Evolutionary conservation across 2,888 invertebrate species (phyloP).

Genomic region (Phymatocera aterrima): DNA sequence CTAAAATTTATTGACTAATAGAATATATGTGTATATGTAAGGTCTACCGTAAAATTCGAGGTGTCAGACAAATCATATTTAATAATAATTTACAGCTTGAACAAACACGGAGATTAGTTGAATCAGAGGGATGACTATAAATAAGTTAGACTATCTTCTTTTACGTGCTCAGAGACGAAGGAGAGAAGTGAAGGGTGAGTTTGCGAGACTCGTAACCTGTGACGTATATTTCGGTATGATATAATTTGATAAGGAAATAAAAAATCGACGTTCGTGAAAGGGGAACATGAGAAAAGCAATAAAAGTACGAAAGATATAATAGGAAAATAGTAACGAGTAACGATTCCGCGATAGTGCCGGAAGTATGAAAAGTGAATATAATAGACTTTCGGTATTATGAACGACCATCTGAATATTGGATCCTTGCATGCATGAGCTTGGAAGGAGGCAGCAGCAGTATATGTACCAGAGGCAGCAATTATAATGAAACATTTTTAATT

Average conservation of each 20-base stretch:
- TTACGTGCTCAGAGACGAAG: background rate
- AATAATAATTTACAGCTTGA: background rate
- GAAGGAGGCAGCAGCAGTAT: too few species aligned
- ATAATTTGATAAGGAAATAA: background rate
- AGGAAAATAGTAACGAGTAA: background rate
- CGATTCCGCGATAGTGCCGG: too few species aligned
- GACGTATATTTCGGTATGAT: background rate
- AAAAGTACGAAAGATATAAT: background rate
- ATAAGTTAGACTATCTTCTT: background rate
- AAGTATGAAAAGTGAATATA: too few species aligned
- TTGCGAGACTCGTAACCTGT: background rate
- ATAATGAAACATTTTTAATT: slow-evolving; percentile 35
- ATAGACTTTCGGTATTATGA: background rate
- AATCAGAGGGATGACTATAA: background rate
- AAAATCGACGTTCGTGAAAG: background rate
- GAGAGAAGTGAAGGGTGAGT: background rate
- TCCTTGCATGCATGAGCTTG: background rate
- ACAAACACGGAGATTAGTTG: background rate
- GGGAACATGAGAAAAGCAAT: background rate
- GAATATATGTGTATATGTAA: background rate
- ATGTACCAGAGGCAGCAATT: background rate
- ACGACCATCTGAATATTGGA: background rate
- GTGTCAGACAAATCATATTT: background rate
- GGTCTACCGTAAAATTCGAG: background rate
- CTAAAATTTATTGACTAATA: background rate